Evolutionary conservation across 2,113 vertebrate genomes (phyloP), one percentile per base, ranked within the genome.

Genomic region (Pimephales promelas): DNA sequence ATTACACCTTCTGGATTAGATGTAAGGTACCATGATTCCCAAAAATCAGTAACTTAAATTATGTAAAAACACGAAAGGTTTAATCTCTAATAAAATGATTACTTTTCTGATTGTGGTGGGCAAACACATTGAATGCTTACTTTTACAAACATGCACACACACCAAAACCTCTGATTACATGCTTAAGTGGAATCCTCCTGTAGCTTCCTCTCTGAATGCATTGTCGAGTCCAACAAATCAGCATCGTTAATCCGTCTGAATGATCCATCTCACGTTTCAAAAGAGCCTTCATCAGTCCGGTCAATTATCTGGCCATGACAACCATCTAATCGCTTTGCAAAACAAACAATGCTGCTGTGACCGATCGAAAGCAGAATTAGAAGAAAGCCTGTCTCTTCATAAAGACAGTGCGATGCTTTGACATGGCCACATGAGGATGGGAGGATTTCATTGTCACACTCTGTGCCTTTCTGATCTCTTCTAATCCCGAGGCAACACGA

Each of bases 381-480:
- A 36, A 36, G 9, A 34, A 45, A 22, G 11, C 8, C 16, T 2
- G 20, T 43, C n/a, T 52, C 49, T 16, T 26, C 16, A 40, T 61
- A 31, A 22, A 61, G 9, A 34, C 49, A 31, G 8, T 20, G 11
- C 10, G 47, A 13, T 40, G 52, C 20, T 43, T n/a, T 73, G 52
- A 61, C 57, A 74, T 40, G 49, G 59, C 8, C 5, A 36, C 34
- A n/a, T 74, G 68, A 76, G 72, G 47, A 75, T 59, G 54, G 47
- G 49, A 76, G 78, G 79, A 85, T 82, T 56, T 77, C 64, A 81
- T 70, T 81, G 47, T 49, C 62, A 76, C 71, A 59, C 79, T 56
- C n/a, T 24, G 7, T 36, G 24, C n/a, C 70, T 68, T 85, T 76
- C 79, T 59, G 79, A 70, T 85, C 70, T 85, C 31, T 57, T 82